phyloP scores from a whole-genome alignment of 2,113 vertebrate species.

The Scortum barcoo region DNA sequence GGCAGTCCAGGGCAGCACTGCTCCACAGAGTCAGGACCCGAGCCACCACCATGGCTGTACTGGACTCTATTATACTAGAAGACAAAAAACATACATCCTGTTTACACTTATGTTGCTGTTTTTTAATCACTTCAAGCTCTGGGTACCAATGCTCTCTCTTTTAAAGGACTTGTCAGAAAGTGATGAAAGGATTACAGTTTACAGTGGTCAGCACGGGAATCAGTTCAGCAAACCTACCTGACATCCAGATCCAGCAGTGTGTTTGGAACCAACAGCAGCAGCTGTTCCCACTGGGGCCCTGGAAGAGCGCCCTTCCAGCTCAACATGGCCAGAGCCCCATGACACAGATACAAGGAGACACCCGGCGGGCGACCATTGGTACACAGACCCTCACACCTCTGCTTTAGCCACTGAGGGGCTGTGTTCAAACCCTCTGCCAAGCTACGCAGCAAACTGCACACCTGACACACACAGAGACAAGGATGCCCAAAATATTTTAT shows the following conservation, averaged over 20 bases:
- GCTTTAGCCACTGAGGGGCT: constrained; percentile 86
- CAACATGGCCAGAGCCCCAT: constrained; percentile 94
- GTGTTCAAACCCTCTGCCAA: constrained; percentile 47
- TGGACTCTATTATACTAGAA: constrained; percentile 92
- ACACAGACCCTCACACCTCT: constrained; percentile 84
- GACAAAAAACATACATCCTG: background rate
- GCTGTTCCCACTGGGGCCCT: constrained; percentile 83
- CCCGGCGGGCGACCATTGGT: constrained; percentile 61
- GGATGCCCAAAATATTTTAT: background rate
- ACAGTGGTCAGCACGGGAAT: background rate
- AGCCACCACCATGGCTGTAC: constrained; percentile 89
- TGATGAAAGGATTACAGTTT: background rate
- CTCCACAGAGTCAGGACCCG: constrained; percentile 93
- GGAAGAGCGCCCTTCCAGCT: constrained; percentile 87
- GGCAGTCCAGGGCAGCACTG: constrained; percentile 84
- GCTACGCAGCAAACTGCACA: constrained; percentile 85
- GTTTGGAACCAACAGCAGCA: constrained; percentile 86
- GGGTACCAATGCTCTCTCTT: background rate
- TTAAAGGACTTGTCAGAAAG: background rate
- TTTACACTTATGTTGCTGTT: background rate
- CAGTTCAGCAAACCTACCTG: constrained; percentile 80
- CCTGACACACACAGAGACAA: constrained; percentile 74
- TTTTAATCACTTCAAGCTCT: too few species aligned
- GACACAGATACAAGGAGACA: constrained; percentile 89
- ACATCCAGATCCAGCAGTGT: constrained; percentile 89